Conservation (phyloP, 2,888 invertebrate genomes). For the Pyrrhosoma nymphula region DNA sequence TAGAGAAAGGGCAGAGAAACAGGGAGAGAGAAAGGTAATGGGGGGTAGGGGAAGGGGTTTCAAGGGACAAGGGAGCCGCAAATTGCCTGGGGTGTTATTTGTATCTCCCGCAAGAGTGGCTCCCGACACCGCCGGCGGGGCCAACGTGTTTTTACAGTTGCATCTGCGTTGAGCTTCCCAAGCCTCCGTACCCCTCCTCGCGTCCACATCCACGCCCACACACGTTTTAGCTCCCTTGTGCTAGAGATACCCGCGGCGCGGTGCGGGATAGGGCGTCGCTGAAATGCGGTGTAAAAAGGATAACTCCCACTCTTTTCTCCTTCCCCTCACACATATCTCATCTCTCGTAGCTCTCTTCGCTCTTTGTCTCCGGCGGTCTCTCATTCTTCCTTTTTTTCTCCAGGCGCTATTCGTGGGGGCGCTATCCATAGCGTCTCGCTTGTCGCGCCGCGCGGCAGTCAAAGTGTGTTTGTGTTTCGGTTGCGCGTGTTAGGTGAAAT, state of each 20-base stretch:
- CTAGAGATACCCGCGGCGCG: background rate
- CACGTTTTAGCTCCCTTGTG: background rate
- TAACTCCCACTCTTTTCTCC: background rate
- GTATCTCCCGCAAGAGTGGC: background rate
- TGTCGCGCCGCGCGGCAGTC: background rate
- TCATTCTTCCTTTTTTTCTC: background rate
- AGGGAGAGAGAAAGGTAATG: no score
- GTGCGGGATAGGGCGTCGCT: background rate
- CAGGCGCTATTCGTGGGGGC: background rate
- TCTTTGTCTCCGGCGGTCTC: background rate
- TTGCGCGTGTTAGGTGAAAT: background rate
- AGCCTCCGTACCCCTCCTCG: background rate
- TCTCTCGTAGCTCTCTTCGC: background rate
- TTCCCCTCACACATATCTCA: background rate
- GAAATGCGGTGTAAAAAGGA: background rate
- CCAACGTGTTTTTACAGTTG: background rate
- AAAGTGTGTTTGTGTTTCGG: background rate
- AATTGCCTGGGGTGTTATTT: conserved; percentile 3
- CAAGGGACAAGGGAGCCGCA: background rate
- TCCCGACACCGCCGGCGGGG: background rate
- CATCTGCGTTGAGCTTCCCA: background rate
- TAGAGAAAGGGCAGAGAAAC: background rate
- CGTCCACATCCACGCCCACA: background rate
- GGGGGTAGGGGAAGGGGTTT: background rate
- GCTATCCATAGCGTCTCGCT: background rate